Conservation (phyloP, 2,113 vertebrate genomes). For the Acrocephalus arundinaceus region DNA sequence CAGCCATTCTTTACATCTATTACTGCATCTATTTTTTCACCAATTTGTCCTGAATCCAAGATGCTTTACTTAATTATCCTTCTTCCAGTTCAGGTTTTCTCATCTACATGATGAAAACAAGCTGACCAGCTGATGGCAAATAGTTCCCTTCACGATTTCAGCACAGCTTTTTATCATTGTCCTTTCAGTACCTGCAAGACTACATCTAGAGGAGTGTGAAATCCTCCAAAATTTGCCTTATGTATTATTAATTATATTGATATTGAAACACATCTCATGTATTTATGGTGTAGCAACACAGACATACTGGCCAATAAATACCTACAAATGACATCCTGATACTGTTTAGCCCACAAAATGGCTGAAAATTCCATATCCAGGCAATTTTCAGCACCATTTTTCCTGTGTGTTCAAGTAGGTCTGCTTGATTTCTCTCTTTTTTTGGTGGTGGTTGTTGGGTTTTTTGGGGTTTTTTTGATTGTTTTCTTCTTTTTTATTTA, state of each 20-base stretch:
- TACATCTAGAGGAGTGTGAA: background rate
- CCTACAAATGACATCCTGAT: background rate
- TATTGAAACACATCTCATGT: background rate
- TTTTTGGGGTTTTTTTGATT: too few species aligned
- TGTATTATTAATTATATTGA: background rate
- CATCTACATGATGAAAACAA: background rate
- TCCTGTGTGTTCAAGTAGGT: background rate
- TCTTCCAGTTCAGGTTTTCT: background rate
- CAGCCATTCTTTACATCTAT: background rate
- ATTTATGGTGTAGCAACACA: background rate
- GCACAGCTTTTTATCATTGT: background rate
- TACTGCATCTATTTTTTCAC: background rate
- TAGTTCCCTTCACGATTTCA: background rate
- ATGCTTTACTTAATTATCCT: background rate
- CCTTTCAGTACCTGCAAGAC: background rate
- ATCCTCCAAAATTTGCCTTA: background rate
- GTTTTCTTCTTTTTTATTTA: background rate
- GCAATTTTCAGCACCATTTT: background rate
- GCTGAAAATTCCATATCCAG: background rate
- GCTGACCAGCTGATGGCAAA: background rate
- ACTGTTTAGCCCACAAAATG: background rate
- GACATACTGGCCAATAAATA: background rate
- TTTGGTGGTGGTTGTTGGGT: background rate
- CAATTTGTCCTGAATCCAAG: background rate
- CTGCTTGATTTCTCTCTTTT: background rate